Evolutionary conservation across 2,888 invertebrate species (phyloP), one percentile per base, ranked within the genome.

Genomic region (Prenolepis imparis): DNA sequence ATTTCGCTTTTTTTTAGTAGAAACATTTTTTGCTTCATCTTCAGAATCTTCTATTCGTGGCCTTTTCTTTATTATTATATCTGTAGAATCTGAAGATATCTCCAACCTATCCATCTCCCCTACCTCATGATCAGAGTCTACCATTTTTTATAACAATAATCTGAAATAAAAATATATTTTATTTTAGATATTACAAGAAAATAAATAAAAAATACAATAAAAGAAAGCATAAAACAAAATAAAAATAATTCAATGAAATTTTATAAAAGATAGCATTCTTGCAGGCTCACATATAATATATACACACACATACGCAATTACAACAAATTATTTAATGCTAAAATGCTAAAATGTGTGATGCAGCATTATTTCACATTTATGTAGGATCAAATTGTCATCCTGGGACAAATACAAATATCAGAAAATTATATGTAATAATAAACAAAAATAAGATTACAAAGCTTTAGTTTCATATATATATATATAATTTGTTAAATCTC

Each of bases 91-190:
- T 18, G 74, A 73, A 15, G 85, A 83, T n/a, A 70, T 3, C 11
- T 82, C 74, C 52, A 82, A 81, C 74, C 85, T 90, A 32, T 84
- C 83, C 12, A 68, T 88, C 78, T 63, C 75, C 78, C 1, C 87
- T 80, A 67, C 88, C 84, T 61, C 90, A 41, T 90, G 91, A 87
- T 93, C 92, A 3, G 92, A 91, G 83, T 93, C 92, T 24, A 92
- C 87, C 93, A 93, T 93, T 86, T 85, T 90, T 28, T 28, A 28
- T 63, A 44, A 70, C 15, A 63, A 72, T 39, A 28, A 70, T 11
- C 85, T 88, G 9, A 52, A 82, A 86, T 48, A n/a, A 3, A 0
- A 28, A 36, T 12, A 68, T 8, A 21, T 74, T 64, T 8, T 3
- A 66, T 55, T 28, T n/a, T 39, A 41, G n/a, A 52, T 36, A 0